These are phyloP conservation scores for Bothrops alternatus DNA, from an alignment of 2,797 vertebrate species.

Conservation along the genomic window DNA sequence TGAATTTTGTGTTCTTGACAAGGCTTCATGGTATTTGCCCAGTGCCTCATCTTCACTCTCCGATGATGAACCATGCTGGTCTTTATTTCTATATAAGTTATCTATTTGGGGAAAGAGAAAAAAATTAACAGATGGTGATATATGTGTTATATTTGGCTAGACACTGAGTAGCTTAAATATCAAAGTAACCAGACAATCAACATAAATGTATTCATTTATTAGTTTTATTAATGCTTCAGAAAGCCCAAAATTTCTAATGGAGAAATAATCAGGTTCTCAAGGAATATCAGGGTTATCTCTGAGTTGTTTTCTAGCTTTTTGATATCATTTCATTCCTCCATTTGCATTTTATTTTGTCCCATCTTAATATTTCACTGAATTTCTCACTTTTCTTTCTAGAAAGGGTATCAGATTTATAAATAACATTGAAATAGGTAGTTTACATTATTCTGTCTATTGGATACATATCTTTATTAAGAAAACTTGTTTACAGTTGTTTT, in stretches of 20 bases:
- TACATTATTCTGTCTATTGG: neutral
- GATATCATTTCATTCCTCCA: neutral
- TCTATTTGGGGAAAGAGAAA: slow-evolving; percentile 72
- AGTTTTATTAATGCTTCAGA: neutral
- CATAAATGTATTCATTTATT: neutral
- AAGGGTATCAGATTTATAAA: neutral
- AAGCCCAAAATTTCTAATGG: neutral
- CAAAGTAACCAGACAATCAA: neutral
- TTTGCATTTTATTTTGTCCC: neutral
- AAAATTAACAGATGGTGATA: slow-evolving; percentile 54
- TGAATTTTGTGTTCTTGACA: slow-evolving; percentile 85
- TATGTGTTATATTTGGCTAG: slow-evolving; percentile 28
- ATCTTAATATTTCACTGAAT: too few species aligned
- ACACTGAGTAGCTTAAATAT: neutral
- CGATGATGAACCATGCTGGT: slow-evolving; percentile 87
- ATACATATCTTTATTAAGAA: neutral
- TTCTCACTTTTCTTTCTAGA: neutral
- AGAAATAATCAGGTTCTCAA: neutral
- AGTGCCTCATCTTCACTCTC: slow-evolving; percentile 95
- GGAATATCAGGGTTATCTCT: neutral
- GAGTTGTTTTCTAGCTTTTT: neutral
- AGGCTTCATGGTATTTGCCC: slow-evolving; percentile 93
- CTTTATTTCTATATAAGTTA: slow-evolving; percentile 80
- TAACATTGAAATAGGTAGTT: neutral
- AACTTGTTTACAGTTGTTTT: neutral